Evolutionary conservation across 2,888 invertebrate species (phyloP), one percentile per base, ranked within the genome.

Genomic region (Sarcophaga caerulescens): DNA sequence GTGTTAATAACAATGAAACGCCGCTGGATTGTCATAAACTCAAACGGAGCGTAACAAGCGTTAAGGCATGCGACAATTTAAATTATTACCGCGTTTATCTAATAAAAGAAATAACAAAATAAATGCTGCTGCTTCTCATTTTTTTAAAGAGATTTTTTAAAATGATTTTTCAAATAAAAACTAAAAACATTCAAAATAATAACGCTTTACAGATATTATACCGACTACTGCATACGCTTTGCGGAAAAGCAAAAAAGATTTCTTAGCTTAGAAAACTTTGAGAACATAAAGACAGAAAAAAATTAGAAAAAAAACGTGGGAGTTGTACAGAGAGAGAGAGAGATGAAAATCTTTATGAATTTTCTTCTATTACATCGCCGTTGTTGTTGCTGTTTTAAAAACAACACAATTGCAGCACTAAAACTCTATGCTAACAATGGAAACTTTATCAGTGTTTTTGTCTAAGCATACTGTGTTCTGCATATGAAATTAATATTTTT

Each of bases 61-160:
- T 83, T 77, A 80, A 83, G 80, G 74, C 83, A 84, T 85, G 83
- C 81, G 85, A 83, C 83, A 84, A 78, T 84, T 86, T 86, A 73
- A 84, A 60, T 85, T 80, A 83, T 81, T 83, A 71, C 74, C 69
- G 60, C 82, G 82, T 83, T 83, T 81, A 83, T 77, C 80, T 74
- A 81, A 59, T 70, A 81, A 57, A 57, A 14, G 52, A 63, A 74
- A 75, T 23, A 84, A 80, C 75, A 19, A 84, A 35, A 70, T 47
- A 57, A 77, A 76, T 65, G 6, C 0, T 2, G 65, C 59, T 71
- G 52, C 66, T 82, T 19, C 35, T 47, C 25, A 47, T 60, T 19
- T 71, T 71, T 14, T 71, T 21, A 2, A 52, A 52, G 12, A 17
- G 14, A 14, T 47, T 52, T 52, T 47, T 4, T 14, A 0, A 47